Percentiles rank a stretch among this genome's conserved stretches.
Evolutionary conservation across 2,797 vertebrate genomes (phyloP).

Genomic region (Schizopygopsis malacanthus): DNA sequence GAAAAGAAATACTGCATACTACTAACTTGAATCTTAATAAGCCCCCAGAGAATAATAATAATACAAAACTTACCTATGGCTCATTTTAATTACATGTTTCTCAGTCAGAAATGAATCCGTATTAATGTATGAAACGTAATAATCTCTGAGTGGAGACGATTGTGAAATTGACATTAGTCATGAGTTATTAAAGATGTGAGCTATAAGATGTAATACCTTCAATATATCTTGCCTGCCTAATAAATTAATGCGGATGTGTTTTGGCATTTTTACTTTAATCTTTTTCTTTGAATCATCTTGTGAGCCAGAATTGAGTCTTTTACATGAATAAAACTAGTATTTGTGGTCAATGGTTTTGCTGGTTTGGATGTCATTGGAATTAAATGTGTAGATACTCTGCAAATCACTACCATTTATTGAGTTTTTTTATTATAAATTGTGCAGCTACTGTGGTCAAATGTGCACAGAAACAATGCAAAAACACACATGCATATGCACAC

Average conservation of each 20-base stretch:
- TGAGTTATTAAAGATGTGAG: constrained; percentile 14
- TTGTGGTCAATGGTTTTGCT: neutral
- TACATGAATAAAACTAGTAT: neutral
- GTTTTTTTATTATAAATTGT: neutral
- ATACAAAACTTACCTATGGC: neutral
- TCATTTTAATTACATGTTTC: neutral
- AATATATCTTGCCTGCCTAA: neutral
- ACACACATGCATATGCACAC: neutral
- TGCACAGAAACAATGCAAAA: neutral
- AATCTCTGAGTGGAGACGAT: neutral
- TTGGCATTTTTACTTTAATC: neutral
- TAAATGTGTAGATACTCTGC: neutral
- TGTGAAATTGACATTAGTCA: neutral
- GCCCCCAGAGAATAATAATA: neutral
- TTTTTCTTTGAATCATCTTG: neutral
- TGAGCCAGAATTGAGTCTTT: neutral
- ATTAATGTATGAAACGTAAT: neutral
- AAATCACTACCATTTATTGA: neutral
- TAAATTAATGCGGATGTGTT: neutral
- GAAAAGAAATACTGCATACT: neutral
- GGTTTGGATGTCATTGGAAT: neutral
- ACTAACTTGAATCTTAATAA: neutral
- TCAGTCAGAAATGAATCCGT: neutral
- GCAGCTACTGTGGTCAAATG: neutral
- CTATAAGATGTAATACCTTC: neutral